A percentile compares a stretch with the other conserved stretches of the same genome.
Evolutionary conservation across 1,140 invertebrate species (phyloP).

Genomic region (Trissolcus basalis): DNA sequence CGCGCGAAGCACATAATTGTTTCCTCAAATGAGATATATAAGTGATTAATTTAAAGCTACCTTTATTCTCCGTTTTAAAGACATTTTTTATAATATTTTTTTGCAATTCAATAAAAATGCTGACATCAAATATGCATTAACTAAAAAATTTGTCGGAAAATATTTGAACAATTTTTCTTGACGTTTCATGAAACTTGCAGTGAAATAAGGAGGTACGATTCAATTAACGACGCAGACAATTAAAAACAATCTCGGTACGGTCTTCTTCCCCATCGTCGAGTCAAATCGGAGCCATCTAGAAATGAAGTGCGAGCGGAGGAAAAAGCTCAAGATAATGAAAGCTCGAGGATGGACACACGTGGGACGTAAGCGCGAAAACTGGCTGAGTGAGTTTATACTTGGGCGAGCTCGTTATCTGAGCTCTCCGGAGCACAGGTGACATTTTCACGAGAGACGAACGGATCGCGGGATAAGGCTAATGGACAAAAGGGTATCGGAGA

Average conservation of each 20-base stretch:
- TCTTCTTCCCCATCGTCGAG: slow-evolving; percentile 21
- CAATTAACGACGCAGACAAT: slow-evolving; percentile 28
- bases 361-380: slow-evolving; percentile 47
- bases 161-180: too few relatives aligned
- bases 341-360: slow-evolving; percentile 41
- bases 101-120: too few relatives aligned
- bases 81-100: too few relatives aligned
- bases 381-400: slow-evolving; percentile 59
- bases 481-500: slow-evolving; percentile 67
- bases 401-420: slow-evolving; percentile 62
- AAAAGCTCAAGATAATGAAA: slow-evolving; percentile 34
- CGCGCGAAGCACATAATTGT: slow-evolving; percentile 65
- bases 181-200: background rate
- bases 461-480: slow-evolving; percentile 67
- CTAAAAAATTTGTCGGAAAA: too few relatives aligned
- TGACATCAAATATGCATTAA: too few relatives aligned
- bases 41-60: slow-evolving; percentile 62
- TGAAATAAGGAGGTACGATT: slow-evolving; percentile 5
- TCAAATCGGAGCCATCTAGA: slow-evolving; percentile 27
- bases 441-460: slow-evolving; percentile 56
- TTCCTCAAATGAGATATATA: slow-evolving; percentile 59
- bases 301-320: slow-evolving; percentile 31
- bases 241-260: slow-evolving; percentile 17
- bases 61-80: background rate
- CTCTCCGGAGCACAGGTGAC: slow-evolving; percentile 62